A percentile compares a stretch with the other conserved stretches of the same genome.
phyloP scores from a whole-genome alignment of 2,797 vertebrate genomes.

The Xenops minutus region DNA sequence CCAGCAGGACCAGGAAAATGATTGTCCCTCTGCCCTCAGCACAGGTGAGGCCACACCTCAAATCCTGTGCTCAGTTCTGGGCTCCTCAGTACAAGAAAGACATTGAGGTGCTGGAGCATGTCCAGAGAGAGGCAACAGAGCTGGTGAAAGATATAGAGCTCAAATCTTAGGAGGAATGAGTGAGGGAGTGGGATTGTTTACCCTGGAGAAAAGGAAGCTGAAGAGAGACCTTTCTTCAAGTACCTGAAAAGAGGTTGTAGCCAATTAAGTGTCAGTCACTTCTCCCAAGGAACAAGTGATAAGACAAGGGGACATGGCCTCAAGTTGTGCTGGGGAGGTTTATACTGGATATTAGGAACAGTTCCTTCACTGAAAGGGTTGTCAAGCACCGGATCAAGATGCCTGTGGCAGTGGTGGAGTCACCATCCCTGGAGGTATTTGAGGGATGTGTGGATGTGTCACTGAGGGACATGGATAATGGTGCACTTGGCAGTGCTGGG shows the following conservation, averaged over 20 bases:
- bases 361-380: neutral
- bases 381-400: neutral
- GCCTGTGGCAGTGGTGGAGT: neutral
- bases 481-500: neutral
- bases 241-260: neutral
- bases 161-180: neutral
- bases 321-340: neutral
- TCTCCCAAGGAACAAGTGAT: fast-evolving
- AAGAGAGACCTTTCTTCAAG: neutral
- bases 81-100: neutral
- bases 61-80: neutral
- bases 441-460: neutral
- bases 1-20: neutral
- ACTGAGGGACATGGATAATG: neutral
- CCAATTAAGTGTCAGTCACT: fast-evolving
- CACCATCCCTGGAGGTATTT: neutral
- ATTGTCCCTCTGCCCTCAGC: neutral
- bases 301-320: neutral
- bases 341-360: neutral
- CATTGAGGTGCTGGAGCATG: neutral
- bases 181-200: neutral
- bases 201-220: neutral
- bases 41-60: neutral
- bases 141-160: neutral
- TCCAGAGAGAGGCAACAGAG: neutral